These are phyloP conservation scores for Mantis religiosa DNA, from an alignment of 2,888 invertebrate species.

Conservation along the genomic window DNA sequence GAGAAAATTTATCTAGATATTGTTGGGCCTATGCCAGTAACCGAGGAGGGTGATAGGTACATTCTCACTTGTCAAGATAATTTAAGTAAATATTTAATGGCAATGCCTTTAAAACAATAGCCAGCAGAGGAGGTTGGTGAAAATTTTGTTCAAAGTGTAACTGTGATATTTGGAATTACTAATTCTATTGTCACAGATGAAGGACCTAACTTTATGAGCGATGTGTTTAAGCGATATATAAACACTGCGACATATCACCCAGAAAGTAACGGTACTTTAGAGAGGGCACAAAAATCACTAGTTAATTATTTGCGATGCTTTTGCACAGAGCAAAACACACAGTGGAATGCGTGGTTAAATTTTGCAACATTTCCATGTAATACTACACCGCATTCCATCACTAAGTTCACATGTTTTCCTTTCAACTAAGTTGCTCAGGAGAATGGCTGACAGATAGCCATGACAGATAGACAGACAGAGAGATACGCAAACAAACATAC, in stretches of 20 bases:
- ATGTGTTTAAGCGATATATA: constrained; percentile 33
- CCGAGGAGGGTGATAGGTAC: not conserved
- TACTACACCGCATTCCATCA: not conserved
- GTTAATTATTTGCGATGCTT: not conserved
- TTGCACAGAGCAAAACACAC: not conserved
- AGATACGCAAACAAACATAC: no score
- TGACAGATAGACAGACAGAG: no score
- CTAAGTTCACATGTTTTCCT: not conserved
- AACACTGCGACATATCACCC: not conserved
- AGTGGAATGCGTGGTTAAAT: not conserved
- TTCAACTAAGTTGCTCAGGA: no score
- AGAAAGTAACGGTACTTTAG: not conserved
- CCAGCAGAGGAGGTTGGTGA: no score
- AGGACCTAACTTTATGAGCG: constrained; percentile 36
- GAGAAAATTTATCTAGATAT: not conserved
- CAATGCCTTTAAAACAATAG: no score
- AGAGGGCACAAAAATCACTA: not conserved
- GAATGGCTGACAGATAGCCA: no score
- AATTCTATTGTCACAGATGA: constrained; percentile 35
- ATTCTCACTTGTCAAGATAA: not conserved
- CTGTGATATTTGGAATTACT: constrained; percentile 33
- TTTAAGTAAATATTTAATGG: constrained; percentile 26
- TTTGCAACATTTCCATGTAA: not conserved
- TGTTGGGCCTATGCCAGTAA: no score
- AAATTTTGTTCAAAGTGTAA: constrained; percentile 26